Evolutionary conservation across 2,113 vertebrate genomes (phyloP).

Genomic region (Aix galericulata): DNA sequence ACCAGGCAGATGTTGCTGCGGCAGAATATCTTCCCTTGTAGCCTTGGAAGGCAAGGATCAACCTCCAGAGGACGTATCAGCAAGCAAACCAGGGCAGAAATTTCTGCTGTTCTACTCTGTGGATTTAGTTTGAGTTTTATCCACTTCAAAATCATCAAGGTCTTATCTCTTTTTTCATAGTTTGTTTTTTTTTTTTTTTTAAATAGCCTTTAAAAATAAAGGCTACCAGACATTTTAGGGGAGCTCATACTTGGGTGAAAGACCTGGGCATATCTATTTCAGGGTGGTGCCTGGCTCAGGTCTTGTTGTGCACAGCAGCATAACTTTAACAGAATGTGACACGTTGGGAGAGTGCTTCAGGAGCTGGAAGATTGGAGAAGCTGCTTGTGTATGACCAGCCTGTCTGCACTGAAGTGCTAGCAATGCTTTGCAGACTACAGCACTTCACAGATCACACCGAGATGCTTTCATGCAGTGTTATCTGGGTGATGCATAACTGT

Average conservation of each 20-base stretch:
- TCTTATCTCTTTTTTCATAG: not conserved
- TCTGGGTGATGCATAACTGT: not conserved
- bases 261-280: not conserved
- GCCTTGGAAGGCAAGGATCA: not conserved
- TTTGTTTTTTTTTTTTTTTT: too few species aligned
- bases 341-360: not conserved
- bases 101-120: accelerated
- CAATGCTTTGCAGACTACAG: not conserved
- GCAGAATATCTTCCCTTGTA: not conserved
- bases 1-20: not conserved
- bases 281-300: not conserved
- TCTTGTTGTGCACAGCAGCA: not conserved
- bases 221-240: not conserved
- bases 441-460: not conserved
- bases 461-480: not conserved
- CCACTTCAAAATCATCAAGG: not conserved
- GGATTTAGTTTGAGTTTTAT: not conserved
- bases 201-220: not conserved
- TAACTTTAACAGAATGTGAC: not conserved
- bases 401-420: not conserved
- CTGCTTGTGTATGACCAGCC: not conserved
- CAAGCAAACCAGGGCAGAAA: not conserved
- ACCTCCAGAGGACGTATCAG: not conserved
- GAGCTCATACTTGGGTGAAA: not conserved
- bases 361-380: not conserved